Base-by-base conservation (phyloP, 2,888 invertebrate species). In the Pristionchus entomophagus region DNA sequence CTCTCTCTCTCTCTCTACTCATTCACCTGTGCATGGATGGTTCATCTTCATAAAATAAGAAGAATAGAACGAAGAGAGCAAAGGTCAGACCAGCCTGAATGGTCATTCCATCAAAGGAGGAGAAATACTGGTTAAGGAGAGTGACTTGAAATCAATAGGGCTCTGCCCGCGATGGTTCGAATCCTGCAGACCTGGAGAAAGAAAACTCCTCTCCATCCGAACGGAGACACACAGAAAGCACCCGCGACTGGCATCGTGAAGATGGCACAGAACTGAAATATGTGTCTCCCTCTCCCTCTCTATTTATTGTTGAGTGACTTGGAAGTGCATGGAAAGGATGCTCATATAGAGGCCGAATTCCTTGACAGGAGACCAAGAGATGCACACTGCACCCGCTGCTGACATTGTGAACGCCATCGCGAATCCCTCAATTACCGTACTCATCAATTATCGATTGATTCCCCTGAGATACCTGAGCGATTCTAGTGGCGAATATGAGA, bases 131-230 rank as follows among this genome's bases (percentile, higher is more conserved):
- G 89, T 89, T 89, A 89, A 89, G 89, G 89, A 90, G 89, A 90
- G 88, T 89, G 90, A 90, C 90, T 90, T 86, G 90, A 90, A 90
- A 90, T 91, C 90, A 89, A 90, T 88, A 91, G 90, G 91, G 90
- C 91, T 91, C 82, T 89, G 90, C 88, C 88, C 89, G 89, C 89
- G 89, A 85, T 89, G 89, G 88, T 89, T 90, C 91, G 90, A 91
- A 88, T 90, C 89, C 89, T 90, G 90, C 88, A 14, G 45, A 45
- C 45, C 84, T 84, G 84, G 17, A 84, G 51, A 29, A 56, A 84
- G 73, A 84, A 84, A n/a, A 73, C 56, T 35, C 85, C 85, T 38
- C 77, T 51, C 85, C 85, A 85, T 32, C 85, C 77, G 32, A 77
- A 26, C 5, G 73, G n/a, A 17, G 85, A 77, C 14, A 85, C 85